A percentile compares a stretch with the other conserved stretches of the same genome.
phyloP scores from a whole-genome alignment of 2,888 invertebrate species.

The Trissonchulus latispiculum region DNA sequence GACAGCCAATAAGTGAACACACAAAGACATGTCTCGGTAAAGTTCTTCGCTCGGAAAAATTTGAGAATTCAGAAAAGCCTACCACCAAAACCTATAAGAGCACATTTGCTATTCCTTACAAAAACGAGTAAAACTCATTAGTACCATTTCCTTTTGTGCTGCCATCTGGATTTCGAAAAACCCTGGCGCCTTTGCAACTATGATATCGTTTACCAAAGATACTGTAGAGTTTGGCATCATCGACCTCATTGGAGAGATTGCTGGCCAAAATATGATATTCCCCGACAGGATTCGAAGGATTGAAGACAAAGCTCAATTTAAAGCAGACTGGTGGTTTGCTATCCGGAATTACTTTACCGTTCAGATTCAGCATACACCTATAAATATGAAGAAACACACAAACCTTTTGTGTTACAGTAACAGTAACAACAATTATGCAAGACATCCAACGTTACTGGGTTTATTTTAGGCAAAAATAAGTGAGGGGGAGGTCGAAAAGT shows the following conservation, averaged over 20 bases:
- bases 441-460: too few species aligned
- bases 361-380: slow-evolving; percentile 44
- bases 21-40: too few species aligned
- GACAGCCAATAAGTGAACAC: too few species aligned
- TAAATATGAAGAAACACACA: too few species aligned
- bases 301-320: slow-evolving; percentile 26
- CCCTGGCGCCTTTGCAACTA: slow-evolving; percentile 48
- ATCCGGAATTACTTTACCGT: slow-evolving; percentile 45
- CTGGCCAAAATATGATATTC: slow-evolving; percentile 49
- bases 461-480: too few species aligned
- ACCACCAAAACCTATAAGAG: too few species aligned
- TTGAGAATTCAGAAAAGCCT: too few species aligned
- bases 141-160: slow-evolving; percentile 46
- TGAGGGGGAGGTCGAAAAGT: too few species aligned
- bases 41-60: too few species aligned
- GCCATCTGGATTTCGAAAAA: slow-evolving; percentile 45
- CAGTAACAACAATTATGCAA: too few species aligned
- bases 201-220: slow-evolving; percentile 45
- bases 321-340: slow-evolving; percentile 34
- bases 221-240: slow-evolving; percentile 7
- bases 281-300: slow-evolving; percentile 28
- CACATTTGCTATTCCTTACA: too few species aligned
- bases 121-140: slow-evolving; percentile 48
- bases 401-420: too few species aligned
- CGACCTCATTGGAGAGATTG: slow-evolving; percentile 43